These are phyloP conservation scores for Trematomus bernacchii DNA, from an alignment of 2,797 vertebrate genomes.

Conservation along the genomic window DNA sequence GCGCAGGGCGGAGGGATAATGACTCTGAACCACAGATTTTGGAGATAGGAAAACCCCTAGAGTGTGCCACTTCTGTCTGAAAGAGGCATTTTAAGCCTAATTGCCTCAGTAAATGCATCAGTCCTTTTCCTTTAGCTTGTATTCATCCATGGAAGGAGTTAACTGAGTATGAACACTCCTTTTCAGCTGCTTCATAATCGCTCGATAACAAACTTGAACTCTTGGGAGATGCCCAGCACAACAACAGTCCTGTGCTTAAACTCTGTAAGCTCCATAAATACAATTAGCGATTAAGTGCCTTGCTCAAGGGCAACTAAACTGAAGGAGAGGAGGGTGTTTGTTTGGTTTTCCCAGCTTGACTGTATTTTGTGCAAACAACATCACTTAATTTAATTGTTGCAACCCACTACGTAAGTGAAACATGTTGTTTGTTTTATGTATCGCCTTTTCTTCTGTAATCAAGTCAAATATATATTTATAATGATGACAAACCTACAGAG, in stretches of 20 bases:
- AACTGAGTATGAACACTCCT: slow-evolving; percentile 60
- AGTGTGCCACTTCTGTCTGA: slow-evolving; percentile 56
- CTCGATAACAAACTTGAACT: slow-evolving; percentile 26
- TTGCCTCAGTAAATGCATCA: slow-evolving; percentile 68
- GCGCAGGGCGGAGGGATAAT: slow-evolving; percentile 61
- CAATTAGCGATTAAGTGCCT: slow-evolving; percentile 41
- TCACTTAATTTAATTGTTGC: background rate
- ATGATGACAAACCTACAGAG: slow-evolving; percentile 3
- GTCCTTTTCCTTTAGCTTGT: slow-evolving; percentile 50
- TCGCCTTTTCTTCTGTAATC: slow-evolving; percentile 2
- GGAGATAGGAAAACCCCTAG: slow-evolving; percentile 67
- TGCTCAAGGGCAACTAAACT: slow-evolving; percentile 44
- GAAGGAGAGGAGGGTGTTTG: background rate
- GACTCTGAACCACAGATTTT: slow-evolving; percentile 67
- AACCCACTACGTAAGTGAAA: background rate
- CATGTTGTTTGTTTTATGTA: slow-evolving; percentile 7
- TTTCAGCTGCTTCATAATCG: slow-evolving; percentile 40
- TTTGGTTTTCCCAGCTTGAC: background rate
- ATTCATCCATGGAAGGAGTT: slow-evolving; percentile 58
- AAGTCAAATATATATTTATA: background rate
- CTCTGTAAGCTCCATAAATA: slow-evolving; percentile 31
- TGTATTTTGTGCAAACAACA: background rate
- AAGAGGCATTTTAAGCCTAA: slow-evolving; percentile 62
- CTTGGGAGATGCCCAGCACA: slow-evolving; percentile 9
- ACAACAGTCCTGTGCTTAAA: slow-evolving; percentile 12